Evolutionary conservation across 92 coral and sea anemone genomes (phyloP), one percentile per base, ranked within the genome.

Genomic region (Virgularia gustaviana): DNA sequence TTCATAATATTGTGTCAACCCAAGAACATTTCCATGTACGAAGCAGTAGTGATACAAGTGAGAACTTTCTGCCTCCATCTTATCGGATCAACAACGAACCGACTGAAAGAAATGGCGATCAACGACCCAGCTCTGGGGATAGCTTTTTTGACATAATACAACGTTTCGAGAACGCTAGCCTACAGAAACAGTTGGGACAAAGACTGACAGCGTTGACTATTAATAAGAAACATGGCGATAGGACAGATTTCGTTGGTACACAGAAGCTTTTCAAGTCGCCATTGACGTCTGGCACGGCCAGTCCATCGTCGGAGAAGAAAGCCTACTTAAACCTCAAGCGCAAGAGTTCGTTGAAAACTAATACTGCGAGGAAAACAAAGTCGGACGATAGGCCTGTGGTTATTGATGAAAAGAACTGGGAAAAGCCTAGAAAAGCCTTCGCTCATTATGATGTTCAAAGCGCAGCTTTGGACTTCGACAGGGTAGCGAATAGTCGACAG

Each of bases 381-480:
- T 80, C 85, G 8, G 99, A 89, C 49, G 85, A 85, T 55, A 96
- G 85, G 18, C 79, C 68, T 35, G 75, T 62, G 4, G 34, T 49
- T 27, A 51, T 29, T 11, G 75, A 68, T 33, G 75, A 68, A 23
- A 63, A 64, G 27, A 91, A 87, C n/a, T 79, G 85, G 39, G 54
- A 88, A 15, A 83, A 71, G 35, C 70, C 86, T n/a, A 65, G 99
- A 25, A 94, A 89, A 57, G 86, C 88, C 12, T 75, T 94, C 42
- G 91, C 96, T 23, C 90, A 94, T 72, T 94, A 94, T 75, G 99
- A 94, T 49, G 90, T 96, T n/a, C 96, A 88, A 35, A 94, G 99
- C 42, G 85, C 90, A 45, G 67, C 81, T 24, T 74, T 94, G 32
- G 86, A 89, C 79, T 94, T 82, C 68, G 89, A 89, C 1, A 91